A percentile compares a stretch with the other conserved stretches of the same genome.
phyloP scores from a whole-genome alignment of 2,888 invertebrate species.

The Apodemia zela region DNA sequence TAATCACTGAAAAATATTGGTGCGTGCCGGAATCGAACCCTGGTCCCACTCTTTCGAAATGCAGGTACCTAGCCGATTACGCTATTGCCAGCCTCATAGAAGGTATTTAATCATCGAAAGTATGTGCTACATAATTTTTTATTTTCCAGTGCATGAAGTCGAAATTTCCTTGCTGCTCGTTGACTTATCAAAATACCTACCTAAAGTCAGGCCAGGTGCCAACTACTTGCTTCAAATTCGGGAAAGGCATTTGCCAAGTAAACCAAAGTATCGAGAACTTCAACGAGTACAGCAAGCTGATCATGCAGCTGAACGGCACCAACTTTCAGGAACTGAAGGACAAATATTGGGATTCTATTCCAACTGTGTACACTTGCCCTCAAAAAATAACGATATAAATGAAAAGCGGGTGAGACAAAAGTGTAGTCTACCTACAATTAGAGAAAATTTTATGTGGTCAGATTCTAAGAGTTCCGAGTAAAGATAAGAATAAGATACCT shows the following conservation, averaged over 20 bases:
- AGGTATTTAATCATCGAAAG: neutral
- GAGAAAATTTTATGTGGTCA: neutral
- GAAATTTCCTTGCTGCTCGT: neutral
- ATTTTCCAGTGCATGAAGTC: constrained; percentile 4
- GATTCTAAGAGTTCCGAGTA: neutral
- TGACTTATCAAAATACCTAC: constrained; percentile 4
- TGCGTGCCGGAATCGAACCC: too few relatives aligned
- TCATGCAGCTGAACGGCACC: neutral
- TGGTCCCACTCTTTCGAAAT: too few relatives aligned
- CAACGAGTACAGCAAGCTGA: constrained; percentile 7
- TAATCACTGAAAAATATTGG: too few relatives aligned
- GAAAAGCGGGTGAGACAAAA: neutral
- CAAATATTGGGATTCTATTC: constrained; percentile 5
- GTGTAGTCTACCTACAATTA: neutral
- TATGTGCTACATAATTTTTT: constrained; percentile 1
- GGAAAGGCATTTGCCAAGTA: constrained; percentile 9
- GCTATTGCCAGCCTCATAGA: too few relatives aligned
- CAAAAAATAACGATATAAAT: constrained; percentile 6
- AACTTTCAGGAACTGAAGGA: constrained; percentile 7
- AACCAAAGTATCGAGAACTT: constrained; percentile 10
- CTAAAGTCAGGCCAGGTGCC: neutral
- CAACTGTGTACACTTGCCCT: constrained; percentile 11
- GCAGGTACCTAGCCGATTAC: too few relatives aligned
- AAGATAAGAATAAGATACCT: neutral
- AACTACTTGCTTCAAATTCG: constrained; percentile 4